Evolutionary conservation across 2,797 vertebrate genomes (phyloP).

Genomic region (Amazona finschi): DNA sequence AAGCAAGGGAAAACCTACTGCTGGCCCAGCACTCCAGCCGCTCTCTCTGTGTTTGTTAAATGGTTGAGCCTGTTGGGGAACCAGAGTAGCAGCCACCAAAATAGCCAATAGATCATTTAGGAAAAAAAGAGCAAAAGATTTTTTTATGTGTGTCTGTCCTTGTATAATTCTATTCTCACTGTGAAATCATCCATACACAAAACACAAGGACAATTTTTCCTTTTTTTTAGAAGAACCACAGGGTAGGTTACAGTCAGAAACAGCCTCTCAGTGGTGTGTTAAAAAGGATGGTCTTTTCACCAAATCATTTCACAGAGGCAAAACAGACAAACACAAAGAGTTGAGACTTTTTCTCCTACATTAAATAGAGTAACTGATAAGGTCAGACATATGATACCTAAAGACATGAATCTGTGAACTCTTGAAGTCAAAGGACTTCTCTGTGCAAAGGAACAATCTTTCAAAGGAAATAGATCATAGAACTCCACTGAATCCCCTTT

Average conservation of each 20-base stretch:
- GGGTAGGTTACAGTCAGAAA: slow-evolving; percentile 83
- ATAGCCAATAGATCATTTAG: slow-evolving; percentile 76
- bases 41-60: slow-evolving; percentile 75
- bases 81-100: slow-evolving; percentile 76
- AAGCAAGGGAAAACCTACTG: slow-evolving; percentile 77
- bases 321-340: slow-evolving; percentile 91
- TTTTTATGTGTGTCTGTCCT: slow-evolving; percentile 78
- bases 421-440: slow-evolving; percentile 90
- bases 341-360: slow-evolving; percentile 88
- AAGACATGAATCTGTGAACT: slow-evolving; percentile 95
- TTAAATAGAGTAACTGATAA: slow-evolving; percentile 93
- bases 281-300: slow-evolving; percentile 85
- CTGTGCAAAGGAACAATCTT: slow-evolving; percentile 85
- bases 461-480: slow-evolving; percentile 89
- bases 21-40: slow-evolving; percentile 68
- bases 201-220: slow-evolving; percentile 79
- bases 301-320: slow-evolving; percentile 87
- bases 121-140: slow-evolving; percentile 81
- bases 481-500: slow-evolving; percentile 86
- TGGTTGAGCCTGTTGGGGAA: slow-evolving; percentile 79
- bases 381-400: slow-evolving; percentile 94
- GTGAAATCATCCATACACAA: slow-evolving; percentile 84
- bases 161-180: slow-evolving; percentile 83
- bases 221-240: slow-evolving; percentile 79
- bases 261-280: slow-evolving; percentile 80